phyloP scores from a whole-genome alignment of 2,797 vertebrate species.

The Sarcophilus harrisii region DNA sequence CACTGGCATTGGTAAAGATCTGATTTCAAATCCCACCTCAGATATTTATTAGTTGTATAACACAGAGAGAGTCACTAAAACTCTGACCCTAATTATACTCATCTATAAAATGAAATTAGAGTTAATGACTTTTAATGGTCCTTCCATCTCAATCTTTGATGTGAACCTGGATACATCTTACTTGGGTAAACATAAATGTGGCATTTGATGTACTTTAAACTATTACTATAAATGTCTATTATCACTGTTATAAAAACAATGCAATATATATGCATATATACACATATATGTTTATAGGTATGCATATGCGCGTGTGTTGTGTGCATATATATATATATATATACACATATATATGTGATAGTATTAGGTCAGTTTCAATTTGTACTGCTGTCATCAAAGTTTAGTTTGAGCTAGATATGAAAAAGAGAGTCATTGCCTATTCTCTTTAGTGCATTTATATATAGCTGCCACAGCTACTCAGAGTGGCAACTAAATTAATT shows the following conservation, averaged over 20 bases:
- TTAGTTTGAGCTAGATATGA: constrained; percentile 26
- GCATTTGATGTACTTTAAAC: not conserved
- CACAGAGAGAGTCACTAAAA: not conserved
- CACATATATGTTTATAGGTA: no score
- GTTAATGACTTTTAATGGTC: not conserved
- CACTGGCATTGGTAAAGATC: not conserved
- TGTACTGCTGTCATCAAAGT: constrained; percentile 40
- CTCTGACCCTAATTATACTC: not conserved
- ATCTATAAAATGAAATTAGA: not conserved
- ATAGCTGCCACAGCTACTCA: not conserved
- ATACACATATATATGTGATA: not conserved
- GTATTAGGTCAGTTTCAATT: constrained; percentile 18
- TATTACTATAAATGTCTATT: not conserved
- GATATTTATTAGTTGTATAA: not conserved
- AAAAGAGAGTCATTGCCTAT: constrained; percentile 17
- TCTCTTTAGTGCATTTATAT: not conserved
- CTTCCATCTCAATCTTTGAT: not conserved
- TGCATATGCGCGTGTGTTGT: no score
- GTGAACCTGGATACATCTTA: not conserved
- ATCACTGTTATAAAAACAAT: not conserved
- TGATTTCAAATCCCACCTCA: not conserved
- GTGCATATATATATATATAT: no score
- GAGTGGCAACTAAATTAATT: constrained; percentile 34
- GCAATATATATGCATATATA: no score
- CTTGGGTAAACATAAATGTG: not conserved